These are phyloP conservation scores for Archivesica marissinica DNA, from an alignment of 1,140 invertebrate genomes.

Conservation along the genomic window DNA sequence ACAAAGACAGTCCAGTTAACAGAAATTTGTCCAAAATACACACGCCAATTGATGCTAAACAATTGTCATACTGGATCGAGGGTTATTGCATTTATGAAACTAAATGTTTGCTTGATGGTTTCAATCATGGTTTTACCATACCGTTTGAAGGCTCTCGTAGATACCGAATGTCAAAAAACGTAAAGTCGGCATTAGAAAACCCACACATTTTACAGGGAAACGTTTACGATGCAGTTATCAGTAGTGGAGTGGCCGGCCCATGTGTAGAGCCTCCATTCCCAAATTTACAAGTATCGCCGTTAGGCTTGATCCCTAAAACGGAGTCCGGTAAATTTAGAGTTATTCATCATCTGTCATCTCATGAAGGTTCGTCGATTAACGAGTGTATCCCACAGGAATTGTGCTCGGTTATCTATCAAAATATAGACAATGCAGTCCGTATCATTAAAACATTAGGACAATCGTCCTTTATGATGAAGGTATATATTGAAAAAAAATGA, in stretches of 20 bases:
- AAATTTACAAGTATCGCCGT: conserved; percentile 33
- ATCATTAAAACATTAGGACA: conserved; percentile 21
- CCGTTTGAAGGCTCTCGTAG: too few relatives aligned
- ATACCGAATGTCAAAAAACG: background rate
- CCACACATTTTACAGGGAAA: conserved; percentile 4
- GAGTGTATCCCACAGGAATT: too few relatives aligned
- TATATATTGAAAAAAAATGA: conserved; percentile 51
- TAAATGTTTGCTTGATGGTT: too few relatives aligned
- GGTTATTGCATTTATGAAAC: too few relatives aligned
- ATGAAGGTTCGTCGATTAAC: too few relatives aligned
- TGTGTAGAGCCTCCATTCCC: conserved; percentile 8
- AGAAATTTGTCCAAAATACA: too few relatives aligned
- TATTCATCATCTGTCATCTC: conserved; percentile 53
- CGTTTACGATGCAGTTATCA: background rate
- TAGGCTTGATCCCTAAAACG: conserved; percentile 45
- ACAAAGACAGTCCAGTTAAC: too few relatives aligned
- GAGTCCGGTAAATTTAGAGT: conserved; percentile 13
- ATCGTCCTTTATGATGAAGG: conserved; percentile 29
- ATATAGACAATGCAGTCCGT: conserved; percentile 18
- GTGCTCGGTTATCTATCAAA: background rate
- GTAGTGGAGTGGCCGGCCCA: conserved; percentile 15
- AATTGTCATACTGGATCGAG: too few relatives aligned
- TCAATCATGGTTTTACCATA: too few relatives aligned
- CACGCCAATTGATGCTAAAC: too few relatives aligned
- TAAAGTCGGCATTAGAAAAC: conserved; percentile 27